phyloP scores from a whole-genome alignment of 2,797 vertebrate genomes.

The Taeniopygia guttata region DNA sequence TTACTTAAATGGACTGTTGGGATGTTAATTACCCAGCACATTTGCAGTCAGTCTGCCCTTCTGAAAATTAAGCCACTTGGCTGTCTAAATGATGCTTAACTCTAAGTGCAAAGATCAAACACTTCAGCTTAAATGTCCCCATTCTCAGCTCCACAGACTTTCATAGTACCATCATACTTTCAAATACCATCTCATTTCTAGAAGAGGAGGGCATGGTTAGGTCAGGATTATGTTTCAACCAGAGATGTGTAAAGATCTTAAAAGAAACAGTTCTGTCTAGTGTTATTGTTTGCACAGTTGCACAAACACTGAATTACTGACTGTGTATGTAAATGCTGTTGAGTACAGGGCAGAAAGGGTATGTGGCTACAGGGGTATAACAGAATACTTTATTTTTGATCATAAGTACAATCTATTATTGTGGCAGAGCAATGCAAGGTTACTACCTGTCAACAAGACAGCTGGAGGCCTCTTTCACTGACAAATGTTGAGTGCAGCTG shows the following conservation, averaged over 20 bases:
- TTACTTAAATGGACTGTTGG: conserved; percentile 42
- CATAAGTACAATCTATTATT: neutral
- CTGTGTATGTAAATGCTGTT: neutral
- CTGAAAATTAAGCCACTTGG: conserved; percentile 45
- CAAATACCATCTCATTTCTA: neutral
- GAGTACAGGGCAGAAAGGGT: neutral
- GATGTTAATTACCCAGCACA: conserved; percentile 42
- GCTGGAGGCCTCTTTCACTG: conserved; percentile 20
- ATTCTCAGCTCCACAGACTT: neutral
- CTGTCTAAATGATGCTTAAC: conserved; percentile 51
- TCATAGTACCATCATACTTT: neutral
- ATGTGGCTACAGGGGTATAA: neutral
- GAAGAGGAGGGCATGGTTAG: conserved; percentile 17
- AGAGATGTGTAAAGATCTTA: conserved; percentile 8
- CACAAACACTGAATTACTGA: neutral
- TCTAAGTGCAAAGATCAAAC: conserved; percentile 46
- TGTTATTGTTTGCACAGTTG: neutral
- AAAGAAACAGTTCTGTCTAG: conserved; percentile 1
- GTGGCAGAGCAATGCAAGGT: neutral
- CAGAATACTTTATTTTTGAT: neutral
- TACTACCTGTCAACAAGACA: conserved; percentile 54
- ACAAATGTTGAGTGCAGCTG: conserved; percentile 58
- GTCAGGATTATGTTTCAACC: conserved; percentile 42
- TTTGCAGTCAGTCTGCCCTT: neutral
- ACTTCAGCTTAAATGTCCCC: neutral